Conservation (phyloP, 2,888 invertebrate genomes). For the Lasiommata megera region DNA sequence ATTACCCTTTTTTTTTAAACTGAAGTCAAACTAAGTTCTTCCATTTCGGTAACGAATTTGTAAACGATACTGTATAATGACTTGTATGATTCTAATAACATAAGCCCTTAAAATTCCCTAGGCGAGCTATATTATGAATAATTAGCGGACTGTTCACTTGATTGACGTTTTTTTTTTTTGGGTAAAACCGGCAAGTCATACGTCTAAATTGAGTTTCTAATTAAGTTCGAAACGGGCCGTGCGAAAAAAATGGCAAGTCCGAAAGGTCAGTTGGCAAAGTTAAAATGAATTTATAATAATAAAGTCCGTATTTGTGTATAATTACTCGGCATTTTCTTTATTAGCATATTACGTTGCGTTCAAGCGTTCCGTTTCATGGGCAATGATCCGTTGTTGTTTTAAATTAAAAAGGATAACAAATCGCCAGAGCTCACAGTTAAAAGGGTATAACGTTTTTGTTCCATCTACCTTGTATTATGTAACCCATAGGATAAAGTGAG, state of each 20-base stretch:
- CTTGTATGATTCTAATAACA: too few species aligned
- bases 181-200: background rate
- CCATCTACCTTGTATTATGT: conserved; percentile 6
- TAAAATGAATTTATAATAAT: conserved; percentile 10
- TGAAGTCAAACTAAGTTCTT: too few species aligned
- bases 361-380: conserved; percentile 12
- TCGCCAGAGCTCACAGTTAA: conserved; percentile 15
- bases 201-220: conserved; percentile 5
- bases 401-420: conserved; percentile 33
- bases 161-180: too few species aligned
- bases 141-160: background rate
- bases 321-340: conserved; percentile 21
- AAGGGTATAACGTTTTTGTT: conserved; percentile 6
- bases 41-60: too few species aligned
- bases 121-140: background rate
- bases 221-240: conserved; percentile 4
- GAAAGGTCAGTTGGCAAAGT: conserved; percentile 2
- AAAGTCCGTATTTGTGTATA: conserved; percentile 14
- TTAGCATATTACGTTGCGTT: conserved; percentile 18
- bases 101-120: background rate
- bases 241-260: conserved; percentile 2
- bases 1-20: too few species aligned
- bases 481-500: background rate
- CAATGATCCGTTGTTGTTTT: conserved; percentile 18
- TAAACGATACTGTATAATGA: too few species aligned